Percentiles rank a stretch among this genome's conserved stretches.
Conservation (phyloP, 2,113 vertebrate species). For the Burhinus bistriatus region DNA sequence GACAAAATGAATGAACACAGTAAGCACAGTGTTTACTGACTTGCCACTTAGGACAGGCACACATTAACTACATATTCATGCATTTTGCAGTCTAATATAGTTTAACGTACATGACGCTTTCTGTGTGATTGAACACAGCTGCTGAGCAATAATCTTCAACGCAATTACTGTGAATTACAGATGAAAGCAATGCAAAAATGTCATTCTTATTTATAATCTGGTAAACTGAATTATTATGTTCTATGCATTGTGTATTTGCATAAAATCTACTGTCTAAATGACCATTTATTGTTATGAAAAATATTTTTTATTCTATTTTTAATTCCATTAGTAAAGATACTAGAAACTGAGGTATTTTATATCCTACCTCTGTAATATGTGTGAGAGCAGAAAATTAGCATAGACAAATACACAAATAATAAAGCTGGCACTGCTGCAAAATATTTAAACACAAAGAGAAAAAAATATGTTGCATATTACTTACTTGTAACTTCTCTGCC, state of each 20-base stretch:
- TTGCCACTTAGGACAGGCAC: background rate
- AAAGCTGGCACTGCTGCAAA: background rate
- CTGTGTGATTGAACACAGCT: background rate
- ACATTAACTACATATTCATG: background rate
- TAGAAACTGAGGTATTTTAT: background rate
- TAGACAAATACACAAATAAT: background rate
- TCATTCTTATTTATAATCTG: background rate
- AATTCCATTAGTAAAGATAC: background rate
- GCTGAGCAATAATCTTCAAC: background rate
- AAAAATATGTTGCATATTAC: background rate
- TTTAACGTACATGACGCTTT: background rate
- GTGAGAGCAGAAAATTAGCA: background rate
- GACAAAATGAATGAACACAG: background rate
- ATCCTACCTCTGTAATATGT: background rate
- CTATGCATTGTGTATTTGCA: background rate
- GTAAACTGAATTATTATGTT: background rate
- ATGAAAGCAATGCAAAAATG: background rate
- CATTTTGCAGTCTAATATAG: background rate
- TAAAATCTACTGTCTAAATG: background rate
- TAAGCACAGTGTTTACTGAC: background rate
- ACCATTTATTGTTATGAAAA: background rate
- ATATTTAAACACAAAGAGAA: background rate
- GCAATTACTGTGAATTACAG: background rate
- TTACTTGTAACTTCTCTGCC: background rate
- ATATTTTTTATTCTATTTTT: background rate